Evolutionary conservation across 1,140 invertebrate species (phyloP).

Genomic region (Scaptomyza pallida): DNA sequence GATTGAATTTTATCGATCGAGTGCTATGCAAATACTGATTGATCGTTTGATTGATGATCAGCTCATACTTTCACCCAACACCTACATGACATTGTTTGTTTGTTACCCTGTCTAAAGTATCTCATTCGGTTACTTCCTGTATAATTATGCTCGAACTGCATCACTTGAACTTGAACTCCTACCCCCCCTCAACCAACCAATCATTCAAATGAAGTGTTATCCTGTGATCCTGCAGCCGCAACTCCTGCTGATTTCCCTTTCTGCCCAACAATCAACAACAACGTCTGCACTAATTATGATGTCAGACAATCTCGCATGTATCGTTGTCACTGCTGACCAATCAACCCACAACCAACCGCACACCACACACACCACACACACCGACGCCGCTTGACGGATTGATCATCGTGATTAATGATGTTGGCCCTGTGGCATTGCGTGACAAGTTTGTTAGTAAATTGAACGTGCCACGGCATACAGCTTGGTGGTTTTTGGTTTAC

Average conservation of each 20-base stretch:
- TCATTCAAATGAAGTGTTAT: slow-evolving; percentile 49
- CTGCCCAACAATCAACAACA: too few species aligned
- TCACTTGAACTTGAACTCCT: slow-evolving; percentile 29
- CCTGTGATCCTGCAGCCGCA: slow-evolving; percentile 17
- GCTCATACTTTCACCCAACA: slow-evolving; percentile 25
- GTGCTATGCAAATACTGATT: slow-evolving; percentile 45
- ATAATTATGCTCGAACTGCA: slow-evolving; percentile 19
- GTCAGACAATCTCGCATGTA: slow-evolving; percentile 13
- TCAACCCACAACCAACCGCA: slow-evolving; percentile 21
- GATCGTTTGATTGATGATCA: slow-evolving; percentile 31
- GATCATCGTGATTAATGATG: slow-evolving; percentile 72
- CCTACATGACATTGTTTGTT: background rate
- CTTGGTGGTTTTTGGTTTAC: slow-evolving; percentile 35
- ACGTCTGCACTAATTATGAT: slow-evolving; percentile 43
- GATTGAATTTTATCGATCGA: background rate
- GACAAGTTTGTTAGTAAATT: slow-evolving; percentile 79
- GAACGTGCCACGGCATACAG: slow-evolving; percentile 41
- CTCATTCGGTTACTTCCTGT: slow-evolving; percentile 2
- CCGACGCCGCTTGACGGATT: slow-evolving; percentile 63
- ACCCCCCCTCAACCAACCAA: slow-evolving; percentile 4
- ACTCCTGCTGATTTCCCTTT: slow-evolving; percentile 22
- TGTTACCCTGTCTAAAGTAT: too few species aligned
- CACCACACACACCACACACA: slow-evolving; percentile 8
- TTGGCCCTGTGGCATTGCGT: slow-evolving; percentile 62
- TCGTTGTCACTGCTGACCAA: background rate